Conservation (phyloP, 2,797 vertebrate genomes). For the Pipistrellus pipistrellus region DNA sequence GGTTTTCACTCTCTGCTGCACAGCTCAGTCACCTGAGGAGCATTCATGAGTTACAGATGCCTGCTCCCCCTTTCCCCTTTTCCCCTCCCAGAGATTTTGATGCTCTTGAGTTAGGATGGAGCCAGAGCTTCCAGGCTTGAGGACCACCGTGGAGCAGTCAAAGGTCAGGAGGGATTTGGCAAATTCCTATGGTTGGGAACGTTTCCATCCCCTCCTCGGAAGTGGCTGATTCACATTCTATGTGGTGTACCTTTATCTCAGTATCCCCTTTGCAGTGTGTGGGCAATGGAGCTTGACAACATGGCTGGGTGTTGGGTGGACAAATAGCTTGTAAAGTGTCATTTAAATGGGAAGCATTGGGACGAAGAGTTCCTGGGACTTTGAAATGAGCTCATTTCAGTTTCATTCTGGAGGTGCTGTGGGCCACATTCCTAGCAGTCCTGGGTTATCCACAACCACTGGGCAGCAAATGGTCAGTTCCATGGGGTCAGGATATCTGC, state of each 20-base stretch:
- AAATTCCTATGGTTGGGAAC: not conserved
- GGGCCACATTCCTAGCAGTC: not conserved
- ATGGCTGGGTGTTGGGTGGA: not conserved
- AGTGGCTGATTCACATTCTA: constrained; percentile 6
- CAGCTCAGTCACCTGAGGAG: not conserved
- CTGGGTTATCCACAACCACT: not conserved
- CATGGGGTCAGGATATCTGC: not conserved
- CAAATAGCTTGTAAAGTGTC: constrained; percentile 42
- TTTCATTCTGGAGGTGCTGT: not conserved
- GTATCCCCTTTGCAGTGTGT: not conserved
- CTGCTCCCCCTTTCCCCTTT: fast-evolving
- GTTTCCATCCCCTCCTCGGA: not conserved
- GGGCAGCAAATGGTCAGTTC: not conserved
- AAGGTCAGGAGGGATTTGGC: not conserved
- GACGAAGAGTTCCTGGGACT: constrained; percentile 22
- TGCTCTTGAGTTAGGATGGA: not conserved
- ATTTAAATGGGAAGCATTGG: constrained; percentile 51
- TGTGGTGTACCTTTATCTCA: not conserved
- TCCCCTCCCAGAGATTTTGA: fast-evolving
- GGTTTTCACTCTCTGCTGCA: not conserved
- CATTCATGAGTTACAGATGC: not conserved
- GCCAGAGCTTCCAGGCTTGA: constrained; percentile 1
- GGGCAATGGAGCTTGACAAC: constrained; percentile 36
- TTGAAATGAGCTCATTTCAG: constrained; percentile 53
- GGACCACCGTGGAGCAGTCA: not conserved